Conservation (phyloP, 2,113 vertebrate species). For the Cyphomyrus plagiostoma region DNA sequence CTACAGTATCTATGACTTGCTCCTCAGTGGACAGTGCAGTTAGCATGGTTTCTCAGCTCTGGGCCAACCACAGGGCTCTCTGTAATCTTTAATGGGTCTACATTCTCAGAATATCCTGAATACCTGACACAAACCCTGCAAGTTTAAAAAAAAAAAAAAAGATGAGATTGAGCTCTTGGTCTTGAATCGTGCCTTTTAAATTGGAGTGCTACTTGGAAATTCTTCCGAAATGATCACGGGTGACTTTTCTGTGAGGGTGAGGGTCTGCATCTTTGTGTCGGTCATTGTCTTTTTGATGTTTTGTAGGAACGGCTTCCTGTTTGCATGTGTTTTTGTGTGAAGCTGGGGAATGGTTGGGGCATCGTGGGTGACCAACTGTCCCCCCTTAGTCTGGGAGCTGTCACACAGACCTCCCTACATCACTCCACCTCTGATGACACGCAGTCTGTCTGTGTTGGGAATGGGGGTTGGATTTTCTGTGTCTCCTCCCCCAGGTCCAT, state of each 20-base stretch:
- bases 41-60: background rate
- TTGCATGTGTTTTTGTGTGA: slow-evolving; percentile 21
- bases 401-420: background rate
- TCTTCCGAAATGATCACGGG: background rate
- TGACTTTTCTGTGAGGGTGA: background rate
- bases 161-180: background rate
- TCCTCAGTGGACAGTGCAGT: background rate
- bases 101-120: background rate
- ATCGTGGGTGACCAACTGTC: slow-evolving; percentile 17
- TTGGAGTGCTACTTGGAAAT: background rate
- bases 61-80: background rate
- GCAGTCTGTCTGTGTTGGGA: background rate
- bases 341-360: slow-evolving; percentile 11
- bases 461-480: background rate
- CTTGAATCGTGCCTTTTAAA: background rate
- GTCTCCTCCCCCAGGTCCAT: background rate
- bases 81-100: background rate
- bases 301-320: slow-evolving; percentile 22
- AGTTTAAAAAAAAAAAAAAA: background rate
- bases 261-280: slow-evolving; percentile 52
- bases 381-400: background rate
- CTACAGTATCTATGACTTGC: background rate
- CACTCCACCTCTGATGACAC: slow-evolving; percentile 35
- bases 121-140: background rate
- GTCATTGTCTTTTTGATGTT: slow-evolving; percentile 18